These are phyloP conservation scores for Crocallis elinguaria DNA, from an alignment of 2,888 invertebrate genomes.

Conservation along the genomic window DNA sequence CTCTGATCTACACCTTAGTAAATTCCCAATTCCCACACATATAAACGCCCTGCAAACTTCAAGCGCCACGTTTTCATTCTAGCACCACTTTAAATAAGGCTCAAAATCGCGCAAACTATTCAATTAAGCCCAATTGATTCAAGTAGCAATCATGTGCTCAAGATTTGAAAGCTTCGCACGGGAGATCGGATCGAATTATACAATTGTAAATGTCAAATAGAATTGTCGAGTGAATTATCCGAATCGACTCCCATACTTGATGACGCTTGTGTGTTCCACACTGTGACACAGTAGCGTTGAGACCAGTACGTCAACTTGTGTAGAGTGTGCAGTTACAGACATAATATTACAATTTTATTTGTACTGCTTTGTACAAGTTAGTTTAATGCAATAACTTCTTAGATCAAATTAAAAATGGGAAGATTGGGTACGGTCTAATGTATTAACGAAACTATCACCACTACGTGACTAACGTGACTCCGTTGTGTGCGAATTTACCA, in stretches of 20 bases:
- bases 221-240: slow-evolving; percentile 34
- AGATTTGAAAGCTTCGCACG: slow-evolving; percentile 33
- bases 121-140: slow-evolving; percentile 30
- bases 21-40: slow-evolving; percentile 6
- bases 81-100: background rate
- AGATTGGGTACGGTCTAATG: too few relatives aligned
- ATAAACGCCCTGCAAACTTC: background rate
- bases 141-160: slow-evolving; percentile 29
- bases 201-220: slow-evolving; percentile 45
- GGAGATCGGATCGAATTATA: slow-evolving; percentile 34
- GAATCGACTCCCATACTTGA: slow-evolving; percentile 27
- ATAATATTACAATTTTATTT: too few relatives aligned
- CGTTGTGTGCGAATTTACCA: too few relatives aligned
- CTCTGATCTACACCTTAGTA: background rate
- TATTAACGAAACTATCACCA: too few relatives aligned
- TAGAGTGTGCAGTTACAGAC: too few relatives aligned
- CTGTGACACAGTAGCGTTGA: background rate
- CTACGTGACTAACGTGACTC: too few relatives aligned
- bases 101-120: slow-evolving; percentile 3
- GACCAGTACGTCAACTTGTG: background rate
- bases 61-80: background rate
- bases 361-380: too few relatives aligned
- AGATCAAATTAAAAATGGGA: too few relatives aligned
- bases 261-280: slow-evolving; percentile 20
- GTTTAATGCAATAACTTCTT: too few relatives aligned